Evolutionary conservation across 2,888 invertebrate genomes (phyloP).

Genomic region (Melanargia galathea): DNA sequence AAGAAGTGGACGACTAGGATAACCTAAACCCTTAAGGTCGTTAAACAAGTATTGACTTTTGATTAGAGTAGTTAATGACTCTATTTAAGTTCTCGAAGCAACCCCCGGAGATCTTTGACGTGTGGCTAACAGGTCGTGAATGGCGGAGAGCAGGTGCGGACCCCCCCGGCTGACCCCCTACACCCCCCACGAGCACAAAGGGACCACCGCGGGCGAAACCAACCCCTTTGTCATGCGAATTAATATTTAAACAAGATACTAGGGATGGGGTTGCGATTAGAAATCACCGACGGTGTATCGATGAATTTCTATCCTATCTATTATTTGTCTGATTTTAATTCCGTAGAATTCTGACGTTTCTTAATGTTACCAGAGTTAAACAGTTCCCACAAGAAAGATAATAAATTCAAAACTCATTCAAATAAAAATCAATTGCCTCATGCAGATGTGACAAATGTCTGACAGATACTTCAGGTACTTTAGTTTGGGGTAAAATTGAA

Average conservation of each 20-base stretch:
- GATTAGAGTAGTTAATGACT: background rate
- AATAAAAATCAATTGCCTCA: no score
- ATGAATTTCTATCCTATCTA: no score
- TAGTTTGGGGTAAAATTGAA: no score
- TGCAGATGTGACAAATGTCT: no score
- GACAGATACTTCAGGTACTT: no score
- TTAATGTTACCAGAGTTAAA: no score
- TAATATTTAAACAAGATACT: constrained; percentile 71
- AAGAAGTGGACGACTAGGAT: no score
- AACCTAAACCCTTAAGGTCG: background rate
- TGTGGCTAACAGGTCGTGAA: constrained; percentile 14
- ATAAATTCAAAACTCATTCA: no score
- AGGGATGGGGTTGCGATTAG: constrained; percentile 44
- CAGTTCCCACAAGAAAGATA: no score
- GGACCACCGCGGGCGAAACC: constrained; percentile 48
- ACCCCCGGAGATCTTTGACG: constrained; percentile 11
- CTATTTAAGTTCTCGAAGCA: constrained; percentile 6
- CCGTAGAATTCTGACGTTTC: background rate
- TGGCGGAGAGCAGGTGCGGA: constrained; percentile 19
- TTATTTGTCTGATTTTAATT: no score
- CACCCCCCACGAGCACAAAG: constrained; percentile 39
- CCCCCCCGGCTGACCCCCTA: constrained; percentile 17
- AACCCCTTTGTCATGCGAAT: constrained; percentile 65
- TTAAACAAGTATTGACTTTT: no score
- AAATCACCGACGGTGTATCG: constrained; percentile 27